Evolutionary conservation across 2,113 vertebrate genomes (phyloP).

Genomic region (Oryzias javanicus): DNA sequence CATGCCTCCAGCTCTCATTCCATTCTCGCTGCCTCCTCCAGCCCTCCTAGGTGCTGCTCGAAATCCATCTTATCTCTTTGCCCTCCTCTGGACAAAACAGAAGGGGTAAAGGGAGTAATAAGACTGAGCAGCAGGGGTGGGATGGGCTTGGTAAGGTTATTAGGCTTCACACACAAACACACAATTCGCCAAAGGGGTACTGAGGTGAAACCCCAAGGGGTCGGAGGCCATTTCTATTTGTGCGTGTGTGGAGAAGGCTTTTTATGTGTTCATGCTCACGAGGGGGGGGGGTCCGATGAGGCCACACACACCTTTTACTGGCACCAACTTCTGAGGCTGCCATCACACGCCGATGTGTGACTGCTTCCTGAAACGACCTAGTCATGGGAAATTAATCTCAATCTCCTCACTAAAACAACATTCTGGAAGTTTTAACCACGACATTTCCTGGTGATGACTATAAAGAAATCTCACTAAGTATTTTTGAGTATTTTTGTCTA

Average conservation of each 20-base stretch:
- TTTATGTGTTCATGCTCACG: slow-evolving; percentile 31
- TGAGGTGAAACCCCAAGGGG: slow-evolving; percentile 51
- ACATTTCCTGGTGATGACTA: too few relatives aligned
- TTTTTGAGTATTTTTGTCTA: too few relatives aligned
- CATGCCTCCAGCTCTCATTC: slow-evolving; percentile 23
- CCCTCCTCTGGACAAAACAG: slow-evolving; percentile 52
- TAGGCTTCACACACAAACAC: slow-evolving; percentile 65
- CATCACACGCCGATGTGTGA: neutral
- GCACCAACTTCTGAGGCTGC: slow-evolving; percentile 6
- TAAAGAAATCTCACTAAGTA: too few relatives aligned
- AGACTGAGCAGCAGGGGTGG: slow-evolving; percentile 61
- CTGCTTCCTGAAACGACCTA: slow-evolving; percentile 10
- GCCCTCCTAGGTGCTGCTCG: slow-evolving; percentile 38
- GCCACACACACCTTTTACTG: slow-evolving; percentile 44
- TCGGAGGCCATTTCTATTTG: slow-evolving; percentile 37
- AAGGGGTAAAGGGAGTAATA: slow-evolving; percentile 56
- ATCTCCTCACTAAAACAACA: neutral
- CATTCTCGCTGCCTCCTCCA: slow-evolving; percentile 3
- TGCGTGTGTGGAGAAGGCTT: slow-evolving; percentile 18
- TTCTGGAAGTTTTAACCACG: too few relatives aligned
- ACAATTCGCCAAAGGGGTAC: slow-evolving; percentile 43
- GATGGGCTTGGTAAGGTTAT: slow-evolving; percentile 54
- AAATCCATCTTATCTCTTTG: slow-evolving; percentile 49
- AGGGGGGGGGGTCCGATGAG: slow-evolving; percentile 17
- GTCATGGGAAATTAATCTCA: neutral